phyloP scores from a whole-genome alignment of 2,888 invertebrate genomes.

The Dicranocentrus wangi region DNA sequence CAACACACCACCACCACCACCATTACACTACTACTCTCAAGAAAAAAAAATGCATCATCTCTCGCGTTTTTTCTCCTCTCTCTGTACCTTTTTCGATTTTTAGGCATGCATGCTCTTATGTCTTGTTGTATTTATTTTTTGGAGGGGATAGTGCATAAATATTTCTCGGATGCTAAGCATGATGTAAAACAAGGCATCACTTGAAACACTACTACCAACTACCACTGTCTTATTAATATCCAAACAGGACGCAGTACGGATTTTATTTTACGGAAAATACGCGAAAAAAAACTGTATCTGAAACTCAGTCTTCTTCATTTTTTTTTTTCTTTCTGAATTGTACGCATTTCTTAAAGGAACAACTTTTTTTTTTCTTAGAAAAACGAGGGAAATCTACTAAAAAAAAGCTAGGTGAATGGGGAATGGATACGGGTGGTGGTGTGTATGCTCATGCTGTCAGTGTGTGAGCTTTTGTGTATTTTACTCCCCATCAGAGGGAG shows the following conservation, averaged over 20 bases:
- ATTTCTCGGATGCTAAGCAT: constrained; percentile 61
- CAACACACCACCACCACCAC: background rate
- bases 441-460: background rate
- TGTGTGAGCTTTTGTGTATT: constrained; percentile 15
- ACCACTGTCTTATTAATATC: constrained; percentile 23
- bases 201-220: background rate
- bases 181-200: constrained; percentile 34
- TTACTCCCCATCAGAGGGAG: constrained; percentile 6
- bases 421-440: background rate
- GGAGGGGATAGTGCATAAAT: constrained; percentile 53
- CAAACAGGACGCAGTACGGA: background rate
- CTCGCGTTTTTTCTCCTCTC: background rate
- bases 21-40: background rate
- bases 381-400: too few relatives aligned
- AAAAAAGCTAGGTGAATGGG: too few relatives aligned
- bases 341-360: constrained; percentile 4
- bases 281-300: background rate
- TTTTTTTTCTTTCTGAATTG: background rate
- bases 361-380: background rate
- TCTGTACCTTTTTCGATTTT: too few relatives aligned
- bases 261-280: background rate
- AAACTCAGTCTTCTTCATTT: background rate
- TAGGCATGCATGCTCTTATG: background rate
- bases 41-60: constrained; percentile 1
- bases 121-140: background rate